These are phyloP conservation scores for Notothenia rossii DNA, from an alignment of 2,113 vertebrate species.

Conservation along the genomic window DNA sequence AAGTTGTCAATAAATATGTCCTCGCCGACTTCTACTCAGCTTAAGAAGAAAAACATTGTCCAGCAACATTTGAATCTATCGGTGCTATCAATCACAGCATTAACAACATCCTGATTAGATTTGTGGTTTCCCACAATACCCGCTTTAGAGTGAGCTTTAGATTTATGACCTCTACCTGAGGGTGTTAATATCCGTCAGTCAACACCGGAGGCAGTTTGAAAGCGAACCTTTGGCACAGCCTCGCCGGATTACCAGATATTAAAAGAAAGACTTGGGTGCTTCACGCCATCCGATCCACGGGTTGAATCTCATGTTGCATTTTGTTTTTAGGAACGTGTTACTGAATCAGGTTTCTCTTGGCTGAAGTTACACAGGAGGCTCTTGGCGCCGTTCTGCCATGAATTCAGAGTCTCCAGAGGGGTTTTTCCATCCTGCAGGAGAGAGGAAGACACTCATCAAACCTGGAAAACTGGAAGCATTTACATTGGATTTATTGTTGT, in stretches of 20 bases:
- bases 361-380: constrained; percentile 76
- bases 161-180: background rate
- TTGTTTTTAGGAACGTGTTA: constrained; percentile 1
- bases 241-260: background rate
- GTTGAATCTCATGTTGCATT: background rate
- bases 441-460: background rate
- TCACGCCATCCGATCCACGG: background rate
- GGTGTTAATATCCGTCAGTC: background rate
- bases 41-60: background rate
- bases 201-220: background rate
- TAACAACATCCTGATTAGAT: constrained; percentile 25
- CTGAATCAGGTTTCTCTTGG: constrained; percentile 36
- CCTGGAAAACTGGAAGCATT: too few relatives aligned
- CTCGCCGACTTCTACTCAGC: constrained; percentile 51
- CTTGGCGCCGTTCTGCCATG: constrained; percentile 85
- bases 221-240: background rate
- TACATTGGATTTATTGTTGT: background rate
- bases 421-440: constrained; percentile 80
- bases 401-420: constrained; percentile 76
- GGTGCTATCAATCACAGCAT: background rate
- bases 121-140: background rate
- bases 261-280: background rate
- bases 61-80: too few relatives aligned
- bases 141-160: background rate
- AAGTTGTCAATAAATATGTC: constrained; percentile 48